These are phyloP conservation scores for Hydriomena furcata DNA, from an alignment of 2,888 invertebrate species.

Conservation along the genomic window DNA sequence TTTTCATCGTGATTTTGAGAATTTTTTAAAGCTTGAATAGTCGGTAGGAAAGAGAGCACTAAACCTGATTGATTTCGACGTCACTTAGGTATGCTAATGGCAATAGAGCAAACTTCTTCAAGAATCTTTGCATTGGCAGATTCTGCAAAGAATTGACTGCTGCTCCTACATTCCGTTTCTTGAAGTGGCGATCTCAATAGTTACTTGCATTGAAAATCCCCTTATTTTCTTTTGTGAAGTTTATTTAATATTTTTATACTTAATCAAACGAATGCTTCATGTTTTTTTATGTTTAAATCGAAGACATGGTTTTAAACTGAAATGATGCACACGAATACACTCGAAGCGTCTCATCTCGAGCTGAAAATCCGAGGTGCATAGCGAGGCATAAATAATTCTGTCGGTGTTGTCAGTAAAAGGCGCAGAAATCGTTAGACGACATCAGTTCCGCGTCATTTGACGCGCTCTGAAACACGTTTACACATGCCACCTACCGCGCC, in stretches of 20 bases:
- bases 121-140: constrained; percentile 12
- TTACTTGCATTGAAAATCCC: constrained; percentile 17
- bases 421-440: constrained; percentile 65
- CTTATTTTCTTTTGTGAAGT: constrained; percentile 1
- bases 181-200: constrained; percentile 20
- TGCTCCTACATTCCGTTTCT: constrained; percentile 16
- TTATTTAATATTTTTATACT: background rate
- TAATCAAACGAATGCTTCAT: background rate
- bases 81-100: constrained; percentile 21
- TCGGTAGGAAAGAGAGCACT: constrained; percentile 2
- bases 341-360: constrained; percentile 14
- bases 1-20: background rate
- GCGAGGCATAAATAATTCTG: constrained; percentile 27
- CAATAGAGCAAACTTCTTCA: constrained; percentile 11
- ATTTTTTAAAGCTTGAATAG: constrained; percentile 1
- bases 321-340: constrained; percentile 1
- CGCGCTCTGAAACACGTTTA: constrained; percentile 46
- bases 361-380: constrained; percentile 26
- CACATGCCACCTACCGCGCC: constrained; percentile 53
- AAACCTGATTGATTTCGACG: constrained; percentile 20
- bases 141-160: constrained; percentile 11
- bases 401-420: constrained; percentile 44
- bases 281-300: no score
- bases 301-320: background rate
- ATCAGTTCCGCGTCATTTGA: constrained; percentile 68